A percentile compares a stretch with the other conserved stretches of the same genome.
Conservation (phyloP, 2,113 vertebrate genomes). For the Neofelis nebulosa region DNA sequence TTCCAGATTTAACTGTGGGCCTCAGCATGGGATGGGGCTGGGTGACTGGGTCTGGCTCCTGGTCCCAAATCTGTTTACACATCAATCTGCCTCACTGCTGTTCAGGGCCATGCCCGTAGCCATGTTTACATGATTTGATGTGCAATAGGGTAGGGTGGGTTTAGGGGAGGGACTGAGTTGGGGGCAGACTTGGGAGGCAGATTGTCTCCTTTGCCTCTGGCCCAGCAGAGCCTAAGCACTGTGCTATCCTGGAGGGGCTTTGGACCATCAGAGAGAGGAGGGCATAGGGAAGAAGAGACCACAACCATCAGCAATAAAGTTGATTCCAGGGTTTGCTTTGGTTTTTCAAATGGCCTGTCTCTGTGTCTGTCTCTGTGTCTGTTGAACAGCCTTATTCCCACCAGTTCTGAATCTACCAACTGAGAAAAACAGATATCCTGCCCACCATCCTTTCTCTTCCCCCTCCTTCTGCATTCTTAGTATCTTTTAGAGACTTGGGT, state of each 20-base stretch:
- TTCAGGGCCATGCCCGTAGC: conserved; percentile 60
- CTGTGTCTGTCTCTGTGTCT: neutral
- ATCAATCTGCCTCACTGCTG: conserved; percentile 74
- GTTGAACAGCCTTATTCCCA: neutral
- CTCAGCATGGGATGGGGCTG: conserved; percentile 15
- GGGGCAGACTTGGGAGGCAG: neutral
- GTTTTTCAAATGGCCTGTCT: conserved; percentile 51
- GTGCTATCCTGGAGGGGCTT: conserved; percentile 58
- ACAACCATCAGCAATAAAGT: conserved; percentile 77
- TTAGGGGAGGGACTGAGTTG: neutral
- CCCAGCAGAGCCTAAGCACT: conserved; percentile 65
- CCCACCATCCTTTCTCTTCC: neutral
- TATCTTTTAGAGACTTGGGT: neutral
- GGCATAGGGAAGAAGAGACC: conserved; percentile 29
- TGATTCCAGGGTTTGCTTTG: conserved; percentile 68
- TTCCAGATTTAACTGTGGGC: conserved; percentile 52
- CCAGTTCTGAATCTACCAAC: neutral
- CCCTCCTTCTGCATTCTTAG: neutral
- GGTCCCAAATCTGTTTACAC: conserved; percentile 71
- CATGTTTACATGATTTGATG: conserved; percentile 73
- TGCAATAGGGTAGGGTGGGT: conserved; percentile 71
- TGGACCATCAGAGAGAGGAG: conserved; percentile 37
- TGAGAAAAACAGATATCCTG: neutral
- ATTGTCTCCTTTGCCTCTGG: conserved; percentile 49
- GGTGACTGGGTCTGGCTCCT: neutral